Percentiles rank a stretch among this genome's conserved stretches.
Evolutionary conservation across 1,140 invertebrate species (phyloP).

Genomic region (Drepana arcuata): DNA sequence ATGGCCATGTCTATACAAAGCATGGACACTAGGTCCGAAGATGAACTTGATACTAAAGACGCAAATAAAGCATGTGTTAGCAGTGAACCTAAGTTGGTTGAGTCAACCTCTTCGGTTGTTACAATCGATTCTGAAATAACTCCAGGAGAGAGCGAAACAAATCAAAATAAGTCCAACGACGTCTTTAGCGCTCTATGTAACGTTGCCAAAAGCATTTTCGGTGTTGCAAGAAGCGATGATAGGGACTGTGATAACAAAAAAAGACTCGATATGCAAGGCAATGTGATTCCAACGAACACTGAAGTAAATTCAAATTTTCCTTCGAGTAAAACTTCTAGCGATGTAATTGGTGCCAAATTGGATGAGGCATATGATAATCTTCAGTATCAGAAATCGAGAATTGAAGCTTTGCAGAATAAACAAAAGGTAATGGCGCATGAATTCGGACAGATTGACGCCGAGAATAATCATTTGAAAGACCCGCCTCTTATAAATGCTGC

Average conservation of each 20-base stretch:
- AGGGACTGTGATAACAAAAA: constrained; percentile 42
- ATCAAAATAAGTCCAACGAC: constrained; percentile 35
- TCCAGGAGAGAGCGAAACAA: constrained; percentile 12
- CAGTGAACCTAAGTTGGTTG: constrained; percentile 5
- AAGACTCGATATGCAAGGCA: constrained; percentile 50
- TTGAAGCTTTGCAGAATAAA: constrained; percentile 55
- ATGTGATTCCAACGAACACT: constrained; percentile 24
- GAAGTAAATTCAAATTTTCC: constrained; percentile 24
- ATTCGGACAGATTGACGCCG: constrained; percentile 41
- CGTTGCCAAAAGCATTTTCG: constrained; percentile 46
- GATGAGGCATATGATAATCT: constrained; percentile 31
- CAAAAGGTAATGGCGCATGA: constrained; percentile 58
- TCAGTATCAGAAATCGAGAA: constrained; percentile 33
- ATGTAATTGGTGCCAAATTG: constrained; percentile 47
- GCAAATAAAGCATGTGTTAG: constrained; percentile 12
- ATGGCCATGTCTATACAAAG: constrained; percentile 58
- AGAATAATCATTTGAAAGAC: constrained; percentile 42
- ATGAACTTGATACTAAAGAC: constrained; percentile 19
- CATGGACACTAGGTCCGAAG: constrained; percentile 35
- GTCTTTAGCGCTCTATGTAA: constrained; percentile 45
- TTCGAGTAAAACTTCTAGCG: constrained; percentile 38
- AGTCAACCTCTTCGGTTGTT: not conserved
- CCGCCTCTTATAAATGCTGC: constrained; percentile 16
- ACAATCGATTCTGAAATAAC: constrained; percentile 3
- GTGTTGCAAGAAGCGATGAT: constrained; percentile 26